Conservation (phyloP, 2,797 vertebrate species). For the Apogon talboti region DNA sequence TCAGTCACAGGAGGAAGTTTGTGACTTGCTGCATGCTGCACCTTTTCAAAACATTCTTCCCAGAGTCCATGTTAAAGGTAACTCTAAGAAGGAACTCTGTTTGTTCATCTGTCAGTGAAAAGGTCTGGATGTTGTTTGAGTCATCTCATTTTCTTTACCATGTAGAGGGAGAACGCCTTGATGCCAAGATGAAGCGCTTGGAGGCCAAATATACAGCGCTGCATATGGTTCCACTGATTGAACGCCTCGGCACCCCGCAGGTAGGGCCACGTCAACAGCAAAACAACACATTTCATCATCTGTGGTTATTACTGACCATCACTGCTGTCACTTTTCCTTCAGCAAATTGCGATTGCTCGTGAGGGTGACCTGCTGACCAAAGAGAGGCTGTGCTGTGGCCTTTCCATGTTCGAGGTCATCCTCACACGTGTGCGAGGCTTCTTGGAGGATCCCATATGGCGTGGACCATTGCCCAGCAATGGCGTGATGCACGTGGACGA, state of each 20-base stretch:
- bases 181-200: constrained; percentile 99
- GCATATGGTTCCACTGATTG: constrained; percentile 96
- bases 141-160: constrained; percentile 13
- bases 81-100: constrained; percentile 4
- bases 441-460: constrained; percentile 96
- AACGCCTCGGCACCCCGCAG: constrained; percentile 97
- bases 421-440: constrained; percentile 92
- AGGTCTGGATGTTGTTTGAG: neutral
- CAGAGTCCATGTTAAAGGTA: constrained; percentile 97
- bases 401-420: constrained; percentile 99
- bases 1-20: constrained; percentile 97
- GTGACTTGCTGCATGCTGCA: constrained; percentile 95
- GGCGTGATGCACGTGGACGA: constrained; percentile 99
- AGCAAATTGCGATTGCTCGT: constrained; percentile 98
- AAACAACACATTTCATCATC: neutral
- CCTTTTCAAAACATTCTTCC: constrained; percentile 99
- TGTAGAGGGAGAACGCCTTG: constrained; percentile 95
- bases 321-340: neutral
- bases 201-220: constrained; percentile 96
- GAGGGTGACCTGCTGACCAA: constrained; percentile 98
- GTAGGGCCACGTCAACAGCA: constrained; percentile 67
- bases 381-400: constrained; percentile 95
- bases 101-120: neutral
- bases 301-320: no score
- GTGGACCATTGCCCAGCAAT: constrained; percentile 94